Evolutionary conservation across 2,888 invertebrate genomes (phyloP).

Genomic region (Rugalucina vietnamica): DNA sequence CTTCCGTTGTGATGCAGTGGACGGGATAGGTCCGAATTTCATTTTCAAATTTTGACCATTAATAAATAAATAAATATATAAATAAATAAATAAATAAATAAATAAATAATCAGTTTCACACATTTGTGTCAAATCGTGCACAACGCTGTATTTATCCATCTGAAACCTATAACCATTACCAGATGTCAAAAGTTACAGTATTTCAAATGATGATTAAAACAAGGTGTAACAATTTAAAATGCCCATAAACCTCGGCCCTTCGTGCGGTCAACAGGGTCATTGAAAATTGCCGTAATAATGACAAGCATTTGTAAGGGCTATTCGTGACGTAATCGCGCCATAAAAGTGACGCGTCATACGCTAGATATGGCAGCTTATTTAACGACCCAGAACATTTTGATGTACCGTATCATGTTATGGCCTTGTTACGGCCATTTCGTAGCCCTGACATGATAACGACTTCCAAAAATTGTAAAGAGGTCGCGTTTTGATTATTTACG

Average conservation of each 20-base stretch:
- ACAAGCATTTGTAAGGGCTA: conserved; percentile 6
- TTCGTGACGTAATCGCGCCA: conserved; percentile 3
- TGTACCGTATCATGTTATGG: conserved; percentile 4
- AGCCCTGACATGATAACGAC: conserved; percentile 9
- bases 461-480: not conserved
- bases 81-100: too few species aligned
- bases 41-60: too few species aligned
- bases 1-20: too few species aligned
- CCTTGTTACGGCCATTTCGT: not conserved
- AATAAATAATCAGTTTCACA: too few species aligned
- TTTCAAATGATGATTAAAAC: not conserved
- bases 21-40: too few species aligned
- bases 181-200: not conserved
- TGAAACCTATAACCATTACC: not conserved
- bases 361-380: conserved; percentile 1
- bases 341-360: conserved; percentile 6
- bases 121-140: too few species aligned
- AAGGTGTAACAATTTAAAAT: not conserved
- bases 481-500: too few species aligned
- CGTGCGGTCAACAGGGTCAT: conserved; percentile 10
- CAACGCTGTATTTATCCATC: too few species aligned
- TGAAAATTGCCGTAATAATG: conserved; percentile 9
- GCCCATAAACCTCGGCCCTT: not conserved
- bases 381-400: conserved; percentile 2
- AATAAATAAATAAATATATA: too few species aligned